Evolutionary conservation across 2,888 invertebrate genomes (phyloP), one percentile per base, ranked within the genome.

Genomic region (Lomographa bimaculata): DNA sequence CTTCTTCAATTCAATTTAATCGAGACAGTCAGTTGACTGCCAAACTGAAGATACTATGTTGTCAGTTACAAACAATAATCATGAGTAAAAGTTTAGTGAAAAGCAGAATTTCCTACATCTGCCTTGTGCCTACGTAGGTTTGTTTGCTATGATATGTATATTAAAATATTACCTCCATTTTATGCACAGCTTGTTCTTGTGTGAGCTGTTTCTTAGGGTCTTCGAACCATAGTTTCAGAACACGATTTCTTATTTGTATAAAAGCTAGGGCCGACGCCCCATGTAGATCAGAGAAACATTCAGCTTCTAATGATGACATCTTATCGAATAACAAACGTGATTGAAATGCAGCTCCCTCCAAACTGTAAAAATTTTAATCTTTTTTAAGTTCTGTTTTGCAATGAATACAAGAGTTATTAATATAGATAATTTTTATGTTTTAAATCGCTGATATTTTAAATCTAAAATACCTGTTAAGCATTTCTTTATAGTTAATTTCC

Each of bases 311-410:
- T 0, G 97, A 95, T 3, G 97, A 97, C 92, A 98, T 93, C 79
- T 98, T 97, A 72, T 97, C 98, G 78, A 95, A 96, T 0, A 98
- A 98, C 70, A 99, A 89, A 20, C 98, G 92, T 54, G 97, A 97
- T 77, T 98, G 97, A 75, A 97, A 97, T 0, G 97, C 96, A 24
- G 97, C 97, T 19, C 98, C 98, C 86, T 98, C 98, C 50, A 97
- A 89, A 14, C 95, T 94, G 64, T 2, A 58, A 56, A 34, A 25
- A 28, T 9, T 1, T 2, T n/a, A 21, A 6, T 10, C n/a, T 6
- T 5, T 10, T 6, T 17, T 8, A n/a, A n/a, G n/a, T n/a, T n/a
- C n/a, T n/a, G n/a, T n/a, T n/a, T n/a, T n/a, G n/a, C n/a, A n/a
- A n/a, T n/a, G n/a, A n/a, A n/a, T n/a, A n/a, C n/a, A n/a, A n/a